phyloP scores from a whole-genome alignment of 2,113 vertebrate species.

The Heterocephalus glaber region DNA sequence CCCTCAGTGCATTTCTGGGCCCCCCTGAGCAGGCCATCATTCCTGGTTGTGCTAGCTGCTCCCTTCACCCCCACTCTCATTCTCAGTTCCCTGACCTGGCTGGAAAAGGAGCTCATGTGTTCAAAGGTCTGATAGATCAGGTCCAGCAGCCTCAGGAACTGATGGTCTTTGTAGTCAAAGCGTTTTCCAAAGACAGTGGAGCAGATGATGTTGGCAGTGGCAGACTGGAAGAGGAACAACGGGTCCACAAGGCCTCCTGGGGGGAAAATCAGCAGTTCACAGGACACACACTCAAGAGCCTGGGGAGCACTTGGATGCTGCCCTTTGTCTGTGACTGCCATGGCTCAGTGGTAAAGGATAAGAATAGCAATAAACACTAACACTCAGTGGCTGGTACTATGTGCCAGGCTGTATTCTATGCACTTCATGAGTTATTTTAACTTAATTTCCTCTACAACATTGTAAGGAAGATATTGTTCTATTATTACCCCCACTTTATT shows the following conservation, averaged over 20 bases:
- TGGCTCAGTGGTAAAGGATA: not conserved
- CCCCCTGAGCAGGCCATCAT: not conserved
- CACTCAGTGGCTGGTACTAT: not conserved
- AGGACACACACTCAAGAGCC: not conserved
- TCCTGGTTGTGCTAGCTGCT: fast-evolving
- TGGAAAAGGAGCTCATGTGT: slow-evolving; percentile 72
- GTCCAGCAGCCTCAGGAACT: slow-evolving; percentile 83
- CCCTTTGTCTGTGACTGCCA: not conserved
- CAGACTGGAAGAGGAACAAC: slow-evolving; percentile 76
- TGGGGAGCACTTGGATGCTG: not conserved
- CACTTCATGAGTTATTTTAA: not conserved
- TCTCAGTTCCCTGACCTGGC: slow-evolving; percentile 57
- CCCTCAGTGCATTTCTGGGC: no score
- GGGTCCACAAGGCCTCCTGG: slow-evolving; percentile 84
- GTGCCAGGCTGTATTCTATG: not conserved
- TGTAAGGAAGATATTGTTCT: not conserved
- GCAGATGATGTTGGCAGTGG: slow-evolving; percentile 89
- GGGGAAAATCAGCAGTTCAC: not conserved
- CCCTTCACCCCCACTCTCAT: not conserved
- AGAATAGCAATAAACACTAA: not conserved
- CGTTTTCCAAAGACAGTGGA: slow-evolving; percentile 87
- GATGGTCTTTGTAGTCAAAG: slow-evolving; percentile 85
- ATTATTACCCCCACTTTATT: not conserved
- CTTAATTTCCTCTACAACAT: not conserved
- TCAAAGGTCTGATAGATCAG: slow-evolving; percentile 11